Evolutionary conservation across 2,113 vertebrate genomes (phyloP), one percentile per base, ranked within the genome.

Genomic region (Carassius auratus): DNA sequence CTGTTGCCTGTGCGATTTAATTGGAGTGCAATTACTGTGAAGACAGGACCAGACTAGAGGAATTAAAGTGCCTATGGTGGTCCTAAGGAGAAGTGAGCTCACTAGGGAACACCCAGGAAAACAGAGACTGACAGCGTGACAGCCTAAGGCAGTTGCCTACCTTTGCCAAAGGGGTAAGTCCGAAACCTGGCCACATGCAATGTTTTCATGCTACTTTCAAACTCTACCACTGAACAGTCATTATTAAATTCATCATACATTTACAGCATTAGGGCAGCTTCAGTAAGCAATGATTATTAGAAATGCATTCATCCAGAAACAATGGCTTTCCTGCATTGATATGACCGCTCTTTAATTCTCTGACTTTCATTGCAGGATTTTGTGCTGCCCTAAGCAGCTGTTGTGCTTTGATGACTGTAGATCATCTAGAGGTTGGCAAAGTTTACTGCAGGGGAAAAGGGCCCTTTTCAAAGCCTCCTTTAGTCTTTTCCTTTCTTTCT

Each of bases 401-500:
- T 91, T 91, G 89, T 90, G 77, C 84, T 89, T 86, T 88, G 87
- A 86, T 89, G 91, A 88, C 88, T 86, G 90, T 71, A 86, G 88
- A 90, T 89, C 86, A 86, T 89, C 85, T 87, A 61, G 84, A 83
- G 87, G 83, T 81, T 85, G 38, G 87, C 83, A 86, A 88, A 89
- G 83, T 91, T 90, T 89, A 89, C 87, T 89, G 90, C 89, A 83
- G 86, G 81, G 86, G 87, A 80, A 86, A 85, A 80, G 89, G 78
- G 48, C 84, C 90, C 88, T 92, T 91, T 91, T 92, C 88, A 84
- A 91, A 92, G 88, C 81, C 89, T 91, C 87, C 91, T 90, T 91
- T 93, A 87, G 91, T 90, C 73, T 87, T 90, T 91, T 89, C 62
- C 74, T 91, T 94, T 94, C 91, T 92, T 85, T 92, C 89, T 91